phyloP scores from a whole-genome alignment of 2,113 vertebrate genomes.

The Cephalopholis sonnerati region DNA sequence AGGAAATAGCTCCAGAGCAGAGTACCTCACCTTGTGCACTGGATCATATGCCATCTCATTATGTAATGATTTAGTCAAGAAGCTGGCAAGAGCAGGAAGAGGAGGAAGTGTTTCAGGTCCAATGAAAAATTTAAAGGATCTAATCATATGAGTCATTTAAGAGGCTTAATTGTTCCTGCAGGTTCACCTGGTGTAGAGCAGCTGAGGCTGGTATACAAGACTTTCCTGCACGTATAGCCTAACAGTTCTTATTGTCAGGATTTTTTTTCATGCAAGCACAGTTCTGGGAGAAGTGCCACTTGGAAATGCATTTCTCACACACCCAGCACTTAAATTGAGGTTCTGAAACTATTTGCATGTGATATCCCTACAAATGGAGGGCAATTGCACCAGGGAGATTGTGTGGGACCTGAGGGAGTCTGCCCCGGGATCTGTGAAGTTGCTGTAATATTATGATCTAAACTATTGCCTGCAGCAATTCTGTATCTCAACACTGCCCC shows the following conservation, averaged over 20 bases:
- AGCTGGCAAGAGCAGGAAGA: conserved; percentile 15
- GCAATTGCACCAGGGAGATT: conserved; percentile 46
- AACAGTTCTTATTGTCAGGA: neutral
- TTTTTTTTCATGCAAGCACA: neutral
- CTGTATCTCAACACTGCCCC: conserved; percentile 36
- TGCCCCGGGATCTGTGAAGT: conserved; percentile 51
- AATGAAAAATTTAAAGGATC: conserved; percentile 25
- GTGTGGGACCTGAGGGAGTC: conserved; percentile 44
- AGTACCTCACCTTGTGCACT: conserved; percentile 59
- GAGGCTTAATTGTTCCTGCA: conserved; percentile 31
- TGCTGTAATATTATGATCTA: conserved; percentile 60
- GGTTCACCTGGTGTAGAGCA: neutral
- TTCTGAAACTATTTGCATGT: conserved; percentile 54
- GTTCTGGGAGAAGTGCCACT: neutral
- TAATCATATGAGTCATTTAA: conserved; percentile 16
- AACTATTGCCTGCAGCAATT: conserved; percentile 55
- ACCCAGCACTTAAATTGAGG: conserved; percentile 16
- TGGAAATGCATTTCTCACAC: conserved; percentile 14
- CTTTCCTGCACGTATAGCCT: neutral
- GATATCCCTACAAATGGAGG: conserved; percentile 50
- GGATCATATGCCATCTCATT: conserved; percentile 61
- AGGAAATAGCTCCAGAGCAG: conserved; percentile 59
- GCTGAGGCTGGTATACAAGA: neutral
- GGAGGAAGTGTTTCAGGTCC: conserved; percentile 12
- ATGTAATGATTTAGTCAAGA: conserved; percentile 60